Evolutionary conservation across 2,888 invertebrate species (phyloP).

Genomic region (Sipunculus nudus): DNA sequence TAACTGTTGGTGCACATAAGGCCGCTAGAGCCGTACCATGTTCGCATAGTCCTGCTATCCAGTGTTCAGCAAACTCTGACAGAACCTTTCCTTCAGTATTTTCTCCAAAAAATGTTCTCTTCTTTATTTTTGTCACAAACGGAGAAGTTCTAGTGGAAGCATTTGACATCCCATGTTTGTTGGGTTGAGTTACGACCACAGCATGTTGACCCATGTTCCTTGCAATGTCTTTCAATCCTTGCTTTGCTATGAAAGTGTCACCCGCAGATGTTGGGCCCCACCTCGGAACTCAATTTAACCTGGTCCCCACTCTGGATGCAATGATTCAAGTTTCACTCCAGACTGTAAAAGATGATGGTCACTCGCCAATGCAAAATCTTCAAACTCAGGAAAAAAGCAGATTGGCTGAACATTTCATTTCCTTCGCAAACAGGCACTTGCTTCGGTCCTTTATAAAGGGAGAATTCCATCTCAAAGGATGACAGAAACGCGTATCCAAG

Average conservation of each 20-base stretch:
- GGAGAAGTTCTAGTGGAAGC: constrained; percentile 40
- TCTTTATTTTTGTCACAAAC: constrained; percentile 21
- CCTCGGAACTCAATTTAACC: constrained; percentile 37
- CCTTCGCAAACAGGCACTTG: too few species aligned
- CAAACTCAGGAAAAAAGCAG: too few species aligned
- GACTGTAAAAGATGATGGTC: too few species aligned
- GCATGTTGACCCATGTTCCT: constrained; percentile 5
- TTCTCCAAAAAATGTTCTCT: constrained; percentile 25
- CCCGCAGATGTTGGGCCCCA: constrained; percentile 31
- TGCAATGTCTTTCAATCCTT: constrained; percentile 32
- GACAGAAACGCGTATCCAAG: constrained; percentile 15
- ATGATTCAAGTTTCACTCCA: constrained; percentile 16
- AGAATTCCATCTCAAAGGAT: constrained; percentile 33
- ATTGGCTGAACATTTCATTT: too few species aligned
- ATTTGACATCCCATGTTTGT: constrained; percentile 9
- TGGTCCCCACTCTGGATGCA: constrained; percentile 22
- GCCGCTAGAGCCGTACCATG: constrained; percentile 24
- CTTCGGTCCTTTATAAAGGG: constrained; percentile 15
- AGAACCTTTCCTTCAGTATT: constrained; percentile 7
- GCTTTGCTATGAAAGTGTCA: constrained; percentile 27
- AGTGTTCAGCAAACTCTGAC: constrained; percentile 23
- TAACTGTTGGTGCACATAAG: constrained; percentile 19
- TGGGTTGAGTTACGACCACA: constrained; percentile 37
- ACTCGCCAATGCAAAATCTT: too few species aligned
- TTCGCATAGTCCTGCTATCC: constrained; percentile 23